These are phyloP conservation scores for Ammospiza caudacuta DNA, from an alignment of 2,113 vertebrate species.

Conservation along the genomic window DNA sequence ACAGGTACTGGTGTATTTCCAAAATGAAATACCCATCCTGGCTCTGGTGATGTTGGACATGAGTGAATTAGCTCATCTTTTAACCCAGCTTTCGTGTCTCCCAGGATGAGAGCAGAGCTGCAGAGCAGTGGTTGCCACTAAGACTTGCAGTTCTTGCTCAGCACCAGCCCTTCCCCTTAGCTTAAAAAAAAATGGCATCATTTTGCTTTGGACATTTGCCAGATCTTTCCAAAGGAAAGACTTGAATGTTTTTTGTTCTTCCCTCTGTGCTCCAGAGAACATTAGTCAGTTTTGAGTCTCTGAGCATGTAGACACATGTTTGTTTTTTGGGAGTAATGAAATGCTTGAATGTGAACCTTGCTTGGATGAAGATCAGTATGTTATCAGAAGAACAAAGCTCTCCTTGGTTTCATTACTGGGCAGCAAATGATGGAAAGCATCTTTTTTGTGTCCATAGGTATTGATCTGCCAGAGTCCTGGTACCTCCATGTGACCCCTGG, in stretches of 20 bases:
- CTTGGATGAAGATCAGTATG: neutral
- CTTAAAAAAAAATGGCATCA: neutral
- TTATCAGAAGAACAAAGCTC: neutral
- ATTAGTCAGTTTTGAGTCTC: neutral
- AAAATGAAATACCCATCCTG: neutral
- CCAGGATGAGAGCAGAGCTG: neutral
- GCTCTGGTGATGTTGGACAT: neutral
- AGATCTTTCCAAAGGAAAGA: neutral
- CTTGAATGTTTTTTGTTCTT: neutral
- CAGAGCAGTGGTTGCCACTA: fast-evolving
- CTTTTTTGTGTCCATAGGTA: neutral
- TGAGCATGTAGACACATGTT: neutral
- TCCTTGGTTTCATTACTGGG: neutral
- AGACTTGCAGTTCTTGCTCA: neutral
- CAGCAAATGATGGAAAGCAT: neutral
- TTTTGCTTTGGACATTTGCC: neutral
- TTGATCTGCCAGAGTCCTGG: neutral
- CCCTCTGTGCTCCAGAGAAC: neutral
- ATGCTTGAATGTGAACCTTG: neutral
- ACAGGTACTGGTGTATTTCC: neutral
- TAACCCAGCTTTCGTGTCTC: neutral
- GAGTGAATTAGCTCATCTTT: neutral
- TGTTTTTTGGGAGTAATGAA: neutral
- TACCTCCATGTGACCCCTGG: neutral
- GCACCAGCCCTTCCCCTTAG: neutral